These are phyloP conservation scores for Lysiphlebus fabarum DNA, from an alignment of 1,140 invertebrate genomes.

Conservation along the genomic window DNA sequence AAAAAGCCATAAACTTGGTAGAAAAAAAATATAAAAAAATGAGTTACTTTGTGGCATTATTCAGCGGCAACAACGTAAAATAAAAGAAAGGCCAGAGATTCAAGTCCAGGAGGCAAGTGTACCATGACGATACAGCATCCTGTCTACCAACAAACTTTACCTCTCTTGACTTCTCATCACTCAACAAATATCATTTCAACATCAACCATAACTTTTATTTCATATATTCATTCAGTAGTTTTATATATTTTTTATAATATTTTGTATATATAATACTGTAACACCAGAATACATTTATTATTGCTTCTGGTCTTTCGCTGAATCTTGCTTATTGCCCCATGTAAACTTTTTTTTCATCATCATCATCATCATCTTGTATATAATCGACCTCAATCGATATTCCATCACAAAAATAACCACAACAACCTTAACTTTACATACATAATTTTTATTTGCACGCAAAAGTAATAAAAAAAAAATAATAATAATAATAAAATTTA, in stretches of 20 bases:
- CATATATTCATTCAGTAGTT: slow-evolving; percentile 7
- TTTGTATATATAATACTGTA: neutral
- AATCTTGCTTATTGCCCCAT: too few species aligned
- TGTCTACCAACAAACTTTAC: slow-evolving; percentile 22
- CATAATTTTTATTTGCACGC: neutral
- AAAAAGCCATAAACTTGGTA: slow-evolving; percentile 28
- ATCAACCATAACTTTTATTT: slow-evolving; percentile 11
- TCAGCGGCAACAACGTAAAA: slow-evolving; percentile 20
- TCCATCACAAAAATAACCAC: slow-evolving; percentile 8
- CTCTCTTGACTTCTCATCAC: slow-evolving; percentile 13
- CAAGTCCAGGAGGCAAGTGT: slow-evolving; percentile 49
- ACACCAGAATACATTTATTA: neutral
- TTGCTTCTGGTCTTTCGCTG: slow-evolving; percentile 32
- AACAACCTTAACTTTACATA: slow-evolving; percentile 18
- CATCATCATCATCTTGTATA: slow-evolving; percentile 17
- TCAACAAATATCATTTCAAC: slow-evolving; percentile 11
- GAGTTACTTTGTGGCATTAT: neutral
- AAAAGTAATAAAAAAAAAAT: slow-evolving; percentile 15
- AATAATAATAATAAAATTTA: slow-evolving; percentile 15
- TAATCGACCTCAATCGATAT: neutral
- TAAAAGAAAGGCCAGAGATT: slow-evolving; percentile 44
- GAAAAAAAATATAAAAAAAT: too few species aligned
- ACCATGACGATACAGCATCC: slow-evolving; percentile 50
- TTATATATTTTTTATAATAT: too few species aligned
- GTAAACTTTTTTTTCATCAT: too few species aligned